Evolutionary conservation across 2,888 invertebrate species (phyloP), one percentile per base, ranked within the genome.

Genomic region (Chrysolina americana): DNA sequence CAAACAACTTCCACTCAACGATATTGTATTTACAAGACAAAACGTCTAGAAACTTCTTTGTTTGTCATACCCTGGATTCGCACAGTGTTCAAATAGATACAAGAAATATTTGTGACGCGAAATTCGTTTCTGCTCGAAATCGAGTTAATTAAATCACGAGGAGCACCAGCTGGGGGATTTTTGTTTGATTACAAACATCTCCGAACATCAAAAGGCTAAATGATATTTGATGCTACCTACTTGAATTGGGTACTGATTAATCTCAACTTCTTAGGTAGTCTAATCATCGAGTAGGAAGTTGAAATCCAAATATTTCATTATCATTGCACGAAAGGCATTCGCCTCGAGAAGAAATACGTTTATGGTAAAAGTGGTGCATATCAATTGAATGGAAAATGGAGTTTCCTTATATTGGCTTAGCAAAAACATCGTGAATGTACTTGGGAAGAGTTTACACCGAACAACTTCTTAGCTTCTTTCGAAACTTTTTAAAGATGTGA

Each of bases 181-280:
- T 64, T 44, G 44, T 23, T 65, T 47, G 65, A 65, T 47, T 21
- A 47, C 44, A 47, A 23, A 65, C 47, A 65, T 48, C 65, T 47
- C 41, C 11, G 19, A 44, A 65, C 28, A 21, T 65, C 65, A 65
- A 65, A 65, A 65, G 65, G 44, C 17, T 15, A 19, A 13, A n/a
- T 47, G 65, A 23, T 48, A 65, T 65, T 21, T n/a, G 44, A 65
- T 11, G 48, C 65, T 15, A 36, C 59, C 36, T 28, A 23, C 59
- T n/a, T 28, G 8, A 28, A 59, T 15, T 6, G 23, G 28, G 36
- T 36, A 17, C 59, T 59, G n/a, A 59, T 28, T 59, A 59, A n/a
- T 59, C 23, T 28, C 9, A 5, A 53, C 53, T 53, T 53, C 11
- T 59, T 36, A 59, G 8, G 59, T 59, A 59, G 59, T n/a, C 36